phyloP scores from a whole-genome alignment of 2,113 vertebrate genomes.

The Indicator maculatus region DNA sequence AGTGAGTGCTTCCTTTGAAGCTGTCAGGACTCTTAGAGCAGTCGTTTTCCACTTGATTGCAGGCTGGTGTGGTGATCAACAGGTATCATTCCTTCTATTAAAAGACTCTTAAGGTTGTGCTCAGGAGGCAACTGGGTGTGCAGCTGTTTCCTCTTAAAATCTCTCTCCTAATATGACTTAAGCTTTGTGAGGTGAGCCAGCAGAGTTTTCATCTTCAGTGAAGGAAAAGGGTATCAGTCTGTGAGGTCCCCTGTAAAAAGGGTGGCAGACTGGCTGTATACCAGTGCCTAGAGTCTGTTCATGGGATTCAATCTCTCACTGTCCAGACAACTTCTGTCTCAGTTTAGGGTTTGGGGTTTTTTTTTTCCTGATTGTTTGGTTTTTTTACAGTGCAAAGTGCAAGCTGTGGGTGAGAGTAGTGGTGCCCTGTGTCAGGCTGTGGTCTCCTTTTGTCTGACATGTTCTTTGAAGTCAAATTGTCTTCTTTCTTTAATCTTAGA shows the following conservation, averaged over 20 bases:
- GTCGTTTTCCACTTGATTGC: neutral
- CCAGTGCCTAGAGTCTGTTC: neutral
- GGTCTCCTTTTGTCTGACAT: neutral
- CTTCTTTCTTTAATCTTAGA: slow-evolving; percentile 32
- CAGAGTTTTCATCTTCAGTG: neutral
- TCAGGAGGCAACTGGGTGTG: neutral
- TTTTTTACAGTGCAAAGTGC: neutral
- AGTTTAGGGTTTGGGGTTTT: neutral
- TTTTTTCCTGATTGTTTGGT: neutral
- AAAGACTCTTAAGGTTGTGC: neutral
- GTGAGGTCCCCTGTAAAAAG: neutral
- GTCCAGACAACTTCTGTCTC: neutral
- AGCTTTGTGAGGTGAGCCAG: neutral
- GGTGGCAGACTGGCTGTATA: neutral
- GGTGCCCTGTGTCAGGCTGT: neutral
- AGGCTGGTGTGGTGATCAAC: neutral
- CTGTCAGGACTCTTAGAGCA: neutral
- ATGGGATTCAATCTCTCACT: neutral
- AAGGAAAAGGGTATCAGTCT: neutral
- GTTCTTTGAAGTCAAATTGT: neutral
- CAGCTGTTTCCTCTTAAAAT: neutral
- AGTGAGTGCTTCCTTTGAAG: neutral
- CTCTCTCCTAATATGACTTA: neutral
- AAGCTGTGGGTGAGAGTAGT: neutral
- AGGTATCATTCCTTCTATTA: neutral